Evolutionary conservation across 1,140 invertebrate genomes (phyloP).

Genomic region (Goniozus legneri): DNA sequence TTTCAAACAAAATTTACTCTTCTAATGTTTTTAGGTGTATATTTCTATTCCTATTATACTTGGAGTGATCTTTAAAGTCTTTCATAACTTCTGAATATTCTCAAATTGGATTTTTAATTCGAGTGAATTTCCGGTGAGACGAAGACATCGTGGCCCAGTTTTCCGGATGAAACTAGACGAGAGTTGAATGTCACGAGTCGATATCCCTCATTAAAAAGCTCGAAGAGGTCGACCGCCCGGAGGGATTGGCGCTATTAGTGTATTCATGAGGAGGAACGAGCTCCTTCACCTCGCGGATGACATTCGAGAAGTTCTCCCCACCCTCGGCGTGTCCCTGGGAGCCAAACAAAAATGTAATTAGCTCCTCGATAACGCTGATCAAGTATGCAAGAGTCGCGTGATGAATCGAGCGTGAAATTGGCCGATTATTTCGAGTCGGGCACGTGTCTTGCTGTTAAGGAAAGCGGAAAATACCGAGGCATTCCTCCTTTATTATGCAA

Average conservation of each 20-base stretch:
- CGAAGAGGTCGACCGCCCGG: not conserved
- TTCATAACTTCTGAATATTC: too few species aligned
- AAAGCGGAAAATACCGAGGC: too few species aligned
- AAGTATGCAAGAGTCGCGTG: conserved; percentile 23
- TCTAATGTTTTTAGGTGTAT: too few species aligned
- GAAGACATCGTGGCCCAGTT: not conserved
- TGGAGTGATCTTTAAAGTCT: too few species aligned
- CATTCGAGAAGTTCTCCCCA: too few species aligned
- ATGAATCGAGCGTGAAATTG: conserved; percentile 37
- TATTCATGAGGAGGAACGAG: conserved; percentile 41
- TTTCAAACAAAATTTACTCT: too few species aligned
- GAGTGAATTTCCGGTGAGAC: too few species aligned
- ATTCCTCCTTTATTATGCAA: too few species aligned
- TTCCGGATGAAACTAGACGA: too few species aligned
- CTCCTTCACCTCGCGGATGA: too few species aligned
- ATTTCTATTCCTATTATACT: too few species aligned
- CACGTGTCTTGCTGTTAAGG: not conserved
- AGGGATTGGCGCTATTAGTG: conserved; percentile 32
- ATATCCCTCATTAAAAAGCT: conserved; percentile 6
- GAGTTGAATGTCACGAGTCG: not conserved
- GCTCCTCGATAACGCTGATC: conserved; percentile 26
- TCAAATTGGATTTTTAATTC: too few species aligned
- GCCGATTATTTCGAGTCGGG: conserved; percentile 28
- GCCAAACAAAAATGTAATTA: conserved; percentile 40
- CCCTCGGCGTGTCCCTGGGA: conserved; percentile 6